These are phyloP conservation scores for Acheta domesticus DNA, from an alignment of 2,888 invertebrate species.

Conservation along the genomic window DNA sequence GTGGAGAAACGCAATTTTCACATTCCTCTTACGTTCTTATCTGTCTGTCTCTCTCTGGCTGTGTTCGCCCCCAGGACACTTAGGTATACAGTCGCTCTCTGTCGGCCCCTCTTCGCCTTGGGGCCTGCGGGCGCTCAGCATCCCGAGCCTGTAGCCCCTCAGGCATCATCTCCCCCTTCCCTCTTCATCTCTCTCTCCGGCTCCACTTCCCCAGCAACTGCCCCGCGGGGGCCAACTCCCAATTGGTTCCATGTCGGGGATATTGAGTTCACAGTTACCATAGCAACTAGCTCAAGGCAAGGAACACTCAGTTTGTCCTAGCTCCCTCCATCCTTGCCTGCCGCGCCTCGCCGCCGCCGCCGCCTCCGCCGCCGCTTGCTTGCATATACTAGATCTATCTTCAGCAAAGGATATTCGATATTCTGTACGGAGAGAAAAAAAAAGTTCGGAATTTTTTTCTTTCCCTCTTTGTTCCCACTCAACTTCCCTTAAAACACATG, in stretches of 20 bases:
- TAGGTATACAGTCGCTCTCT: conserved; percentile 33
- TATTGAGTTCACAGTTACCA: conserved; percentile 40
- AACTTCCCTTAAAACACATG: no score
- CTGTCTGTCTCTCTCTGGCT: conserved; percentile 27
- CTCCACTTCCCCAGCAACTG: conserved; percentile 28
- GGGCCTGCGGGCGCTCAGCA: conserved; percentile 29
- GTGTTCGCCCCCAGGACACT: conserved; percentile 29
- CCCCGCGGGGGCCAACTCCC: conserved; percentile 36
- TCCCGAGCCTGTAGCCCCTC: conserved; percentile 31
- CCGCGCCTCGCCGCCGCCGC: not conserved
- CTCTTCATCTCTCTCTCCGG: conserved; percentile 25
- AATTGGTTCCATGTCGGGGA: conserved; percentile 40
- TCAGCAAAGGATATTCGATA: conserved; percentile 35
- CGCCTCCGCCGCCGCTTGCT: conserved; percentile 21
- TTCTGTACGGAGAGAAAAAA: conserved; percentile 33
- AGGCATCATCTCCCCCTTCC: conserved; percentile 30
- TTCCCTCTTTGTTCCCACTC: conserved; percentile 23
- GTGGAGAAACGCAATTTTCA: conserved; percentile 33
- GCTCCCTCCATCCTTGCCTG: conserved; percentile 4
- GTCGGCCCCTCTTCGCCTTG: conserved; percentile 30
- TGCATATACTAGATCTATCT: conserved; percentile 30
- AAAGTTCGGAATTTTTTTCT: conserved; percentile 26
- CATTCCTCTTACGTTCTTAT: conserved; percentile 28
- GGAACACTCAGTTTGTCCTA: conserved; percentile 36
- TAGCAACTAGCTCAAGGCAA: conserved; percentile 36